These are phyloP conservation scores for Poecilia latipinna DNA, from an alignment of 2,113 vertebrate genomes.

Conservation along the genomic window DNA sequence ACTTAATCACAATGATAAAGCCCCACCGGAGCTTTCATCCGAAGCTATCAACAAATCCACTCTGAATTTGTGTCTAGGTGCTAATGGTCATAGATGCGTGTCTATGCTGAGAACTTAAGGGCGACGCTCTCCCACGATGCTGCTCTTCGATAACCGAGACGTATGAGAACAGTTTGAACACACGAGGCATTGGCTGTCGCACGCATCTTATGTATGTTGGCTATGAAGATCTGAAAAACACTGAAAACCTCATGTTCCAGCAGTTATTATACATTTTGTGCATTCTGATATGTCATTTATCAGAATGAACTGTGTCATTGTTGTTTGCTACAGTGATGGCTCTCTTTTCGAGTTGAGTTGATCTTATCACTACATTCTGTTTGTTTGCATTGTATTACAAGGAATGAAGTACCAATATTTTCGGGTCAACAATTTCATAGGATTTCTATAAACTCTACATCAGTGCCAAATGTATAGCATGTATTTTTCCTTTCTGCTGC, in stretches of 20 bases:
- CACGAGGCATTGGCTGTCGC: conserved; percentile 14
- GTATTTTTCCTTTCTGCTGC: neutral
- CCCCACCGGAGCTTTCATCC: conserved; percentile 40
- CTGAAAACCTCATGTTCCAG: too few species aligned
- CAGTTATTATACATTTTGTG: too few species aligned
- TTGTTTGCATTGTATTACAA: too few species aligned
- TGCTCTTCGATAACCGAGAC: conserved; percentile 42
- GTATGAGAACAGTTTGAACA: conserved; percentile 7
- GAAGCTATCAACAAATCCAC: conserved; percentile 65
- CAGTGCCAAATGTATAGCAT: neutral
- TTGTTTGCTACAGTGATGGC: too few species aligned
- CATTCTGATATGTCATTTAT: too few species aligned
- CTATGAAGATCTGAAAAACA: too few species aligned
- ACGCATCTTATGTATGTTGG: too few species aligned
- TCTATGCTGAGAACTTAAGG: conserved; percentile 45
- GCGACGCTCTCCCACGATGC: conserved; percentile 70
- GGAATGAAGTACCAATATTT: too few species aligned
- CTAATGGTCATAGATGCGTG: conserved; percentile 24
- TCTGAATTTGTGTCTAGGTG: conserved; percentile 45
- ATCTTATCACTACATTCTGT: too few species aligned
- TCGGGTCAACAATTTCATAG: too few species aligned
- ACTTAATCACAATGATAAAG: conserved; percentile 65
- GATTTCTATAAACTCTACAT: neutral
- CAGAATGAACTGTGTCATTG: too few species aligned
- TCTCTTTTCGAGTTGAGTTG: too few species aligned